phyloP scores from a whole-genome alignment of 2,113 vertebrate species.

The Macaca nemestrina region DNA sequence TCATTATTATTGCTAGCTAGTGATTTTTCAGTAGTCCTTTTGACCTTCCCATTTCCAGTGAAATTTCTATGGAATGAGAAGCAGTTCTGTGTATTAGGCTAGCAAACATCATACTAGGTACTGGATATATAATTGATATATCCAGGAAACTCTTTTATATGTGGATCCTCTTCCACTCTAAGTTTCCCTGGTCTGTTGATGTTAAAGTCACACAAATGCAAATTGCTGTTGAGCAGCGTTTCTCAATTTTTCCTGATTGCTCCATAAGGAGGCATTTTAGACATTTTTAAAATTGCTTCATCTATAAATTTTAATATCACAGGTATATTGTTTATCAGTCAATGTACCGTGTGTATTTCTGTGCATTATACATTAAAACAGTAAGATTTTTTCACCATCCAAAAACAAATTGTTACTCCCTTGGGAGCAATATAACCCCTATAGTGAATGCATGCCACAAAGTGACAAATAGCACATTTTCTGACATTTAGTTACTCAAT shows the following conservation, averaged over 20 bases:
- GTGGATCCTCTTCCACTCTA: not conserved
- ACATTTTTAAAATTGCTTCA: not conserved
- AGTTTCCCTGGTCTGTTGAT: not conserved
- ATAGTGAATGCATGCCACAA: not conserved
- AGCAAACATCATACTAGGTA: not conserved
- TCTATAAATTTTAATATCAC: not conserved
- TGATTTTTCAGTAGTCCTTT: not conserved
- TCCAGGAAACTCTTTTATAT: not conserved
- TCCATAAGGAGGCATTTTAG: not conserved
- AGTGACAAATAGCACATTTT: not conserved
- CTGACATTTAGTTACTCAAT: not conserved
- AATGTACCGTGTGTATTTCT: not conserved
- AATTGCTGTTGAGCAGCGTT: not conserved
- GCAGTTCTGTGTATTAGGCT: not conserved
- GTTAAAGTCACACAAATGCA: not conserved
- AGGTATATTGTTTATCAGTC: no score
- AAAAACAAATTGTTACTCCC: not conserved
- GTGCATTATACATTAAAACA: not conserved
- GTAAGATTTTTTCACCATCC: not conserved
- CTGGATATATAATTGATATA: not conserved
- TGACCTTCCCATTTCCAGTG: not conserved
- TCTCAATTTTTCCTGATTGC: not conserved
- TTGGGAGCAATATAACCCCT: not conserved
- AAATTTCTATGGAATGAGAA: not conserved
- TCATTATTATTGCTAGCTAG: not conserved